Conservation (phyloP, 2,888 invertebrate genomes). For the Pristionchus arcanus region DNA sequence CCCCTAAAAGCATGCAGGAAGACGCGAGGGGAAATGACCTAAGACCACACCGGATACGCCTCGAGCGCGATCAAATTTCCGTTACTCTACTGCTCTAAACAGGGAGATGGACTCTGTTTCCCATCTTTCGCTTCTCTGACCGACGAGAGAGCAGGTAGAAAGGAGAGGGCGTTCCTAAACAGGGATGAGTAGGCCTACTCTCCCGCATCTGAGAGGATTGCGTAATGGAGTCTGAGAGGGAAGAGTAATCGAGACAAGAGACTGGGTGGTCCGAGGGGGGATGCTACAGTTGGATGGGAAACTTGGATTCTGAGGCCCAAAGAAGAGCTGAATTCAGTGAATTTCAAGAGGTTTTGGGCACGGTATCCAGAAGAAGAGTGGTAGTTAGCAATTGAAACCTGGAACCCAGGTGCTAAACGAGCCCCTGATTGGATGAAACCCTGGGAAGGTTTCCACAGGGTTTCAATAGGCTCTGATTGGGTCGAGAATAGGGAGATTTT, state of each 20-base stretch:
- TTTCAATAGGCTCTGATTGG: not conserved
- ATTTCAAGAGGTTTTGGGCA: no score
- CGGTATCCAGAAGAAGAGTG: no score
- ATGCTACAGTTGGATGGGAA: not conserved
- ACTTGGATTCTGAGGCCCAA: not conserved
- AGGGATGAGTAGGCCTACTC: not conserved
- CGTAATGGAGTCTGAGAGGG: slow-evolving; percentile 33
- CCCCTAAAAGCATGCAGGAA: not conserved
- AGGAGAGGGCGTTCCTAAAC: not conserved
- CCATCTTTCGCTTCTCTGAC: no score
- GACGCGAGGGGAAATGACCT: slow-evolving; percentile 21
- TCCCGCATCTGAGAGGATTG: not conserved
- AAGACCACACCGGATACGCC: slow-evolving; percentile 15
- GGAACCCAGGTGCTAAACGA: not conserved
- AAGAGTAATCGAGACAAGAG: not conserved
- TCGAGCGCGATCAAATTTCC: slow-evolving; percentile 2
- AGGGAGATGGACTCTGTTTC: not conserved
- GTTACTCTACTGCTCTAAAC: slow-evolving; percentile 21
- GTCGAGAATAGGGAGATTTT: not conserved
- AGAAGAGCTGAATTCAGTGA: no score
- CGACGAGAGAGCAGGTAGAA: not conserved
- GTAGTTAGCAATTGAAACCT: not conserved
- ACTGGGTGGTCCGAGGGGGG: not conserved
- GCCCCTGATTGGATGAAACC: not conserved
- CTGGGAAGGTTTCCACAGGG: not conserved